Percentiles rank a stretch among this genome's conserved stretches.
Conservation (phyloP, 1,140 invertebrate genomes). For the Drosophila ananassae region DNA sequence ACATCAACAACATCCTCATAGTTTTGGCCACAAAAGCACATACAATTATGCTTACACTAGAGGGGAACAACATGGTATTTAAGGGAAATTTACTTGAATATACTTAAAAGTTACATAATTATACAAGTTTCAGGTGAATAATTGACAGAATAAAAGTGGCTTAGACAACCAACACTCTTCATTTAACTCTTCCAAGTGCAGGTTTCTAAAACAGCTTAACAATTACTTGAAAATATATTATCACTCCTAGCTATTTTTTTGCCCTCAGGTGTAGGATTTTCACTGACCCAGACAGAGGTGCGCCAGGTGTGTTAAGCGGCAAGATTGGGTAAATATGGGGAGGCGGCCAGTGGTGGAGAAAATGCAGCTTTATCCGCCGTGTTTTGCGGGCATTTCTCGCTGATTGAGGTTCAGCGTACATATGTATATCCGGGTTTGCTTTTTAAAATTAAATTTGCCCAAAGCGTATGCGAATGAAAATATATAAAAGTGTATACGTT, state of each 20-base stretch:
- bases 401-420: slow-evolving; percentile 59
- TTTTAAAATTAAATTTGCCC: slow-evolving; percentile 75
- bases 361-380: slow-evolving; percentile 16
- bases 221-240: neutral
- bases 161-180: no score
- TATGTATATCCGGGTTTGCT: slow-evolving; percentile 46
- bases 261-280: neutral
- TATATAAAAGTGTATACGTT: neutral
- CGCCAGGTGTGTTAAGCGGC: slow-evolving; percentile 4
- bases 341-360: neutral
- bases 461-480: slow-evolving; percentile 16
- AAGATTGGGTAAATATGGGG: neutral
- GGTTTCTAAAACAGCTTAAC: neutral
- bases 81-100: no score
- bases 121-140: no score
- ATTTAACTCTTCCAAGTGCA: no score
- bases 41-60: slow-evolving; percentile 37
- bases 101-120: no score
- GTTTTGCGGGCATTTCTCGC: slow-evolving; percentile 43
- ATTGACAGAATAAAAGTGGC: no score
- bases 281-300: neutral
- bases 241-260: neutral
- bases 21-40: slow-evolving; percentile 39
- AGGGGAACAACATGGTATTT: neutral
- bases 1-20: slow-evolving; percentile 33